Base-by-base conservation (phyloP, 2,888 invertebrate species). In the Thecophora atra region DNA sequence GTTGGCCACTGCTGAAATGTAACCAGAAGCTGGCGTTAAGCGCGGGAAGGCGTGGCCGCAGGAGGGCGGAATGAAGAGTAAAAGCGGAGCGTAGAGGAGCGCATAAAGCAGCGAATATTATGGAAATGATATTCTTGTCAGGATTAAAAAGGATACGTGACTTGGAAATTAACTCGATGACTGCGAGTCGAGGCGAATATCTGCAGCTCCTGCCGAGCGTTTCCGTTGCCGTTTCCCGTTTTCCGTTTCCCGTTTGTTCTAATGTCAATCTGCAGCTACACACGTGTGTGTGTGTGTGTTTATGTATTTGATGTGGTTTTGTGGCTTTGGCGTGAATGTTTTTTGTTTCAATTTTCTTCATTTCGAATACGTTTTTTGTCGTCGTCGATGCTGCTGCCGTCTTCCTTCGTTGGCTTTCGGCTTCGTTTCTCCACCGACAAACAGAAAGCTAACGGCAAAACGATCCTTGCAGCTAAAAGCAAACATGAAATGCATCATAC, bases 111-210 rank as follows among this genome's bases (percentile, higher is more conserved):
- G 21, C 11, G 75, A 75, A 75, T 82, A 83, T 81, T 80, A 82
- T 83, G 82, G 80, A 81, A 83, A 83, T 82, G 81, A 84, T 85
- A 85, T 85, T 85, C 86, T 82, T 85, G 85, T 85, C 85, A 85
- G 85, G 86, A 85, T 85, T 85, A 85, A 85, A 85, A 86, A 83
- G 84, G 81, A 81, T 80, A 85, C 85, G 85, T 85, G 85, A 84
- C 82, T 83, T 73, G 85, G 82, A 85, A 84, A 81, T 82, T 79
- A 83, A 84, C 80, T 78, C 79, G 79, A 83, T 81, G 79, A 79
- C 54, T 60, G 47, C 52, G 2, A 17, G 19, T 19, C 17, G 52
- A 52, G 7, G 26, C n/a, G 70, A 52, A 51, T 70, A 63, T 63
- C 63, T 63, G 62, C 63, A 69, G 58, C 19, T 60, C 37, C 21